Conservation (phyloP, 1,140 invertebrate species). For the Drosophila busckii region DNA sequence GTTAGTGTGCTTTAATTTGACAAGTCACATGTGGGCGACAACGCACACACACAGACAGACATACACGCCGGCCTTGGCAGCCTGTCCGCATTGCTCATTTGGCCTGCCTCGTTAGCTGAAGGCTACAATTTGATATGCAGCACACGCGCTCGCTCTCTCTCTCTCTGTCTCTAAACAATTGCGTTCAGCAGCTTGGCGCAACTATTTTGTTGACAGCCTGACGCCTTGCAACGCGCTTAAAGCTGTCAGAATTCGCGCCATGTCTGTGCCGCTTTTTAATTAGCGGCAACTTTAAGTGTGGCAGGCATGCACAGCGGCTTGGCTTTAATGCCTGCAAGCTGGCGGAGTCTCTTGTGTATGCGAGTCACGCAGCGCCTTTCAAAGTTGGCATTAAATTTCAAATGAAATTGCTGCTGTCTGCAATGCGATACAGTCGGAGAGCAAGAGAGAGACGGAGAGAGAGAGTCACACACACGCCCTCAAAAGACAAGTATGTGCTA, state of each 20-base stretch:
- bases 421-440: constrained; percentile 53
- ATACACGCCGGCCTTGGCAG: constrained; percentile 5
- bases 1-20: too few relatives aligned
- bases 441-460: background rate
- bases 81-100: too few relatives aligned
- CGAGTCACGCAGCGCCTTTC: constrained; percentile 60
- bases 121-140: too few relatives aligned
- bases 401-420: constrained; percentile 74
- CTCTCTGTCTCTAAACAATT: too few relatives aligned
- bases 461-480: background rate
- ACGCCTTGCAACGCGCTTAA: constrained; percentile 47
- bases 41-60: background rate
- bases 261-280: constrained; percentile 42
- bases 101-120: too few relatives aligned
- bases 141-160: too few relatives aligned
- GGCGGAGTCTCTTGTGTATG: constrained; percentile 39
- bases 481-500: background rate
- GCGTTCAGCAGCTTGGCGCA: too few relatives aligned
- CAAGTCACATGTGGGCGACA: too few relatives aligned
- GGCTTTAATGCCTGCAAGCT: constrained; percentile 28
- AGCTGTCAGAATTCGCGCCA: constrained; percentile 59
- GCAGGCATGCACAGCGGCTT: constrained; percentile 3
- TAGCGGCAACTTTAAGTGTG: constrained; percentile 37
- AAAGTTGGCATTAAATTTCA: constrained; percentile 72
- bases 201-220: background rate